Conservation (phyloP, 2,888 invertebrate species). For the Agrotis clavis region DNA sequence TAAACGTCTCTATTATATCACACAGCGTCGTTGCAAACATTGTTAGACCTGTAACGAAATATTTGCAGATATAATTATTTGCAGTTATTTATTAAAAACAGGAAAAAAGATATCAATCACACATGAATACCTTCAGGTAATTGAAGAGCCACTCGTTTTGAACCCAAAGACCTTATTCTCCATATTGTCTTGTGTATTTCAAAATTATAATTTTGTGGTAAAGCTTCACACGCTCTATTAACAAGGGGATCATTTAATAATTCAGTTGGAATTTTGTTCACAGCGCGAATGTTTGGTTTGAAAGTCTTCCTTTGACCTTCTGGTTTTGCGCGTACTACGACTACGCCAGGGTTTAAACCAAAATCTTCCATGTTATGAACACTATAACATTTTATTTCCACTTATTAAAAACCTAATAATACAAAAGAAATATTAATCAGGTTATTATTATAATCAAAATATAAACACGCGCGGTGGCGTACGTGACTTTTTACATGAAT, state of each 20-base stretch:
- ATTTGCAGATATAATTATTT: not conserved
- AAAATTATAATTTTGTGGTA: slow-evolving; percentile 99
- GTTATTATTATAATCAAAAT: slow-evolving; percentile 76
- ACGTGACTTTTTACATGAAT: slow-evolving; percentile 85
- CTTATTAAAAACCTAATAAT: not conserved
- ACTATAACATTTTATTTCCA: slow-evolving; percentile 40
- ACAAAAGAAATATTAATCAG: slow-evolving; percentile 54
- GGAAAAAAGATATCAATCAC: not conserved
- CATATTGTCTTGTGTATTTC: slow-evolving; percentile 99
- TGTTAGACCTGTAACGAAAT: slow-evolving; percentile 92
- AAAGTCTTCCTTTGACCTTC: slow-evolving; percentile 94
- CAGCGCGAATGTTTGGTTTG: slow-evolving; percentile 93
- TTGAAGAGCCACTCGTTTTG: slow-evolving; percentile 98
- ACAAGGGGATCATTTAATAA: slow-evolving; percentile 94
- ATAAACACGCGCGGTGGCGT: slow-evolving; percentile 86
- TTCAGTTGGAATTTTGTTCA: slow-evolving; percentile 96
- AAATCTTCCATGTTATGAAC: slow-evolving; percentile 80
- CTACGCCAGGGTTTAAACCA: slow-evolving; percentile 82
- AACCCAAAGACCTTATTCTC: slow-evolving; percentile 96
- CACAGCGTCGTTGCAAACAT: slow-evolving; percentile 98
- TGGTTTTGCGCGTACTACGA: slow-evolving; percentile 95
- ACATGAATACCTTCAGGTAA: slow-evolving; percentile 95
- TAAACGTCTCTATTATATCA: slow-evolving; percentile 97
- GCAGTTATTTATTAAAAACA: not conserved
- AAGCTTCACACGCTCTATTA: slow-evolving; percentile 93